Base-by-base conservation (phyloP, 2,113 vertebrate genomes). In the Microtus montanus region DNA sequence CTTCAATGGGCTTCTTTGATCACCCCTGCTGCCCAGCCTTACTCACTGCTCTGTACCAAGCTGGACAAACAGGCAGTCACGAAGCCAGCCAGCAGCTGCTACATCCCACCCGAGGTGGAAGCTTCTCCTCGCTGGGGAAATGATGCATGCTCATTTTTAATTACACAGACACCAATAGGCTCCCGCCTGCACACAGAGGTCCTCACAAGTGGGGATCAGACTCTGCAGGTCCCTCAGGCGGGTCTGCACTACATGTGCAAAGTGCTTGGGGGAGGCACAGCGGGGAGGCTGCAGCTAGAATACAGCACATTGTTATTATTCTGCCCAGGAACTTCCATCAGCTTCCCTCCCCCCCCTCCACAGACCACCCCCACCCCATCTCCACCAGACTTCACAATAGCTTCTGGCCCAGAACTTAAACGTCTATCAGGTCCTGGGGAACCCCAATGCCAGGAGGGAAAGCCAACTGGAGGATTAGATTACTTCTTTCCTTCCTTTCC, bases 61-160 rank as follows among this genome's bases (percentile, higher is more conserved):
- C 82, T 41, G 92, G 93, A 61, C 79, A 95, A 89, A 87, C 24
- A 97, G 85, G 80, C 44, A 84, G 38, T 38, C 14, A 73, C 91
- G 83, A n/a, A 66, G 89, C 94, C 95, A 86, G 5, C 0, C 88
- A 97, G 94, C 97, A 98, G 97, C 97, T 98, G 97, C 92, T 96
- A 96, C 96, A 88, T 95, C 85, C 95, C 95, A 97, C 94, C 87
- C 84, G 2, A 87, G 80, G 95, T 96, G 96, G 84, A 54, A 90
- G 94, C 96, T 77, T 97, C 96, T 97, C 95, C 78, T 97, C 38
- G 19, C 70, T 94, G 97, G 88, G 63, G 94, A 97, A 98, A 74
- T 68, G 95, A 96, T 80, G 98, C 97, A 28, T 93, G 85, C 64
- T 96, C 77, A 96, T 97, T 93, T 97, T 96, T 98, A 98, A 98